Base-by-base conservation (phyloP, 64 coral and sea anemone genomes). In the Pocillopora verrucosa region DNA sequence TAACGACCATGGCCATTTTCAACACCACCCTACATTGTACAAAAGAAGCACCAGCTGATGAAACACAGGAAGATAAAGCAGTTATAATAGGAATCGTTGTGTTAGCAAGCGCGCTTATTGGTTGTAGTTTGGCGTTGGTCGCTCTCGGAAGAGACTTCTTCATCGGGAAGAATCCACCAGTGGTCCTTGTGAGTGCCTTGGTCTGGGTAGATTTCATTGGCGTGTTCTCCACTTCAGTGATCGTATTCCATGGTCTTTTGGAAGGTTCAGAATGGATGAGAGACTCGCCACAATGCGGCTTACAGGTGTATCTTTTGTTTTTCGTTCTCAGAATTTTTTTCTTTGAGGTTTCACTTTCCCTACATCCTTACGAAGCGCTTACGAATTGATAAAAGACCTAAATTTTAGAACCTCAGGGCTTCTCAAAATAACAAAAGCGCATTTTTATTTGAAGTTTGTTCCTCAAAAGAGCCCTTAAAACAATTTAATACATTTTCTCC, bases 161-260 rank as follows among this genome's bases (percentile, higher is more conserved):
- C 22, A 16, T 60, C 36, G 90, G 90, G 0, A 92, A 79, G 36
- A 87, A 61, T 60, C 65, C 83, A 2, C 84, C 90, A 13, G 45
- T 69, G 12, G 65, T 92, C 1, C 79, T 79, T 11, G 73, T 92
- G 0, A 75, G 82, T 14, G 90, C 82, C 7, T 77, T 92, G 37
- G 80, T 86, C 0, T 92, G 90, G 90, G 90, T 92, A 11, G 90
- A 92, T 51, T 92, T 92, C 58, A 80, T 86, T 60, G 90, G 90
- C 7, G 75, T 86, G 0, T 73, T 92, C 24, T 87, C 76, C 13
- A 92, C 90, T 0, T 24, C 74, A 70, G 65, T 86, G 70, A 41
- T 92, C 7, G 84, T 92, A 16, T 87, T 92, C 67, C 76, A 80
- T 58, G 90, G 90, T 6, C 13, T 87, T 72, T 75, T 92, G 57